Percentiles rank a stretch among this genome's conserved stretches.
phyloP scores from a whole-genome alignment of 2,888 invertebrate genomes.

The Mythimna loreyi region DNA sequence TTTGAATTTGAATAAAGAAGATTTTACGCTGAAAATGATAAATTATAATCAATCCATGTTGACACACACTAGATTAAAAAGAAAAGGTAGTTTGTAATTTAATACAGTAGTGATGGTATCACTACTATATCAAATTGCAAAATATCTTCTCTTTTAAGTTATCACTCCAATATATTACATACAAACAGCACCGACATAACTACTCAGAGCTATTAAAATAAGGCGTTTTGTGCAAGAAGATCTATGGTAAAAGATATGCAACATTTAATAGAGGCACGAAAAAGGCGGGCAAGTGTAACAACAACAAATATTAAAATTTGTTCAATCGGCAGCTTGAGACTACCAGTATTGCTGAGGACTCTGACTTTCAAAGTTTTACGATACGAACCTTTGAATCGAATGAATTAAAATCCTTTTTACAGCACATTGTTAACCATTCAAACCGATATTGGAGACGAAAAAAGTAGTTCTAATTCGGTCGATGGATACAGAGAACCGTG shows the following conservation, averaged over 20 bases:
- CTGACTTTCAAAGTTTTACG: conserved; percentile 11
- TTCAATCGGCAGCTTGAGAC: conserved; percentile 9
- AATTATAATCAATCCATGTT: not conserved
- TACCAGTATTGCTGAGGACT: conserved; percentile 3
- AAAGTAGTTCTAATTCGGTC: conserved; percentile 62
- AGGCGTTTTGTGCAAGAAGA: conserved; percentile 39
- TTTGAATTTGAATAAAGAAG: too few relatives aligned
- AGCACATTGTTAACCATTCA: conserved; percentile 53
- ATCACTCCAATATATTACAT: conserved; percentile 28
- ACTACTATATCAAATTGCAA: conserved; percentile 17
- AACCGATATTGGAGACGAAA: conserved; percentile 45
- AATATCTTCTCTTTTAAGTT: not conserved
- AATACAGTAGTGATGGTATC: too few relatives aligned
- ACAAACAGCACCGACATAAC: conserved; percentile 23
- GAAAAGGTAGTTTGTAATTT: too few relatives aligned
- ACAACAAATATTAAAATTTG: conserved; percentile 24
- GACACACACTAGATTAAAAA: not conserved
- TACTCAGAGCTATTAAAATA: conserved; percentile 34
- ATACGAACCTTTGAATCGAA: conserved; percentile 16
- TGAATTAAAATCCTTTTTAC: conserved; percentile 55
- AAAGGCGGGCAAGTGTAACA: conserved; percentile 51
- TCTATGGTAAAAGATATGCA: conserved; percentile 41
- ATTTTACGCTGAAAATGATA: not conserved
- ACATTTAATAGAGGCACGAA: conserved; percentile 51
- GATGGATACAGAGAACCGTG: conserved; percentile 59